A percentile compares a stretch with the other conserved stretches of the same genome.
Evolutionary conservation across 2,113 vertebrate genomes (phyloP).

Genomic region (Epinephelus lanceolatus): DNA sequence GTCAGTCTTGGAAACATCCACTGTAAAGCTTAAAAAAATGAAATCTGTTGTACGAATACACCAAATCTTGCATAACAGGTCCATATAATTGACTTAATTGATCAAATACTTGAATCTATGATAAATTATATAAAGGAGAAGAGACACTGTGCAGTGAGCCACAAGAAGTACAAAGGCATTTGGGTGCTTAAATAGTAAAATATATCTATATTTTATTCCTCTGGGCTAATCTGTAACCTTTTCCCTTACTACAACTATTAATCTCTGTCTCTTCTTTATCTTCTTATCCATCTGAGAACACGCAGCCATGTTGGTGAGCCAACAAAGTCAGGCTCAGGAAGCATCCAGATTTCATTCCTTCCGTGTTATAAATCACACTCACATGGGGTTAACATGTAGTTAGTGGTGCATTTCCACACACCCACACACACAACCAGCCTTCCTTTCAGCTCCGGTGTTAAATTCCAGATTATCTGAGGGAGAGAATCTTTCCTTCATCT

Average conservation of each 20-base stretch:
- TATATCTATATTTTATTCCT: background rate
- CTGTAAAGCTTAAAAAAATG: background rate
- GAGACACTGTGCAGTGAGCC: background rate
- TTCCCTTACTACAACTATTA: background rate
- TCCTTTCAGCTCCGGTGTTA: conserved; percentile 29
- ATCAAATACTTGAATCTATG: background rate
- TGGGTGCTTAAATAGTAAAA: background rate
- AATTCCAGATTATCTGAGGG: conserved; percentile 57
- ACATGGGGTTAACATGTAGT: background rate
- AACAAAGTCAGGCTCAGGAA: conserved; percentile 69
- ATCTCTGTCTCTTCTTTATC: background rate
- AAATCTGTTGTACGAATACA: too few species aligned
- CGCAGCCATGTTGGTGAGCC: conserved; percentile 52
- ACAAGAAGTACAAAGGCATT: background rate
- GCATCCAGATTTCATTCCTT: conserved; percentile 32
- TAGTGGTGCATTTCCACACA: conserved; percentile 30
- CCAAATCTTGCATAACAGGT: background rate
- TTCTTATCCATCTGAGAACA: conserved; percentile 2
- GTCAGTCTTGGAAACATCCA: background rate
- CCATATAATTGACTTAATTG: background rate
- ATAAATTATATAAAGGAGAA: background rate
- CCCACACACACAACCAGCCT: conserved; percentile 43
- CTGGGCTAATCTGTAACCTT: background rate
- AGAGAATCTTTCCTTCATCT: conserved; percentile 55
- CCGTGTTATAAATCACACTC: conserved; percentile 74